These are phyloP conservation scores for Scyliorhinus canicula DNA, from an alignment of 2,797 vertebrate species.

Conservation along the genomic window DNA sequence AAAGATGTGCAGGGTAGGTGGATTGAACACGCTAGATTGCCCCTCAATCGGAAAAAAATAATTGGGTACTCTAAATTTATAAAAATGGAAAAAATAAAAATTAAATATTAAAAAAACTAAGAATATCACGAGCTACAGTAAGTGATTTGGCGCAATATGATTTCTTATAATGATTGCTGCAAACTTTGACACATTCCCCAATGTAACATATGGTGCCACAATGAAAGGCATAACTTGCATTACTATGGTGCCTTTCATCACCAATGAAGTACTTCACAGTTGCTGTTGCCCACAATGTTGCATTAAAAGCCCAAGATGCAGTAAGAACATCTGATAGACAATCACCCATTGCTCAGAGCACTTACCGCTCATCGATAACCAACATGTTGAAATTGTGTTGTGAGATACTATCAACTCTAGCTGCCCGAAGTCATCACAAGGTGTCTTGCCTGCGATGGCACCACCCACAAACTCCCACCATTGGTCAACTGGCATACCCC, in stretches of 20 bases:
- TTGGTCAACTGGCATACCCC: background rate
- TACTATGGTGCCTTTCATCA: background rate
- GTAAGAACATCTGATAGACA: background rate
- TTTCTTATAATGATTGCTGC: background rate
- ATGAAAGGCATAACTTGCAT: background rate
- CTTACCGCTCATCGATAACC: background rate
- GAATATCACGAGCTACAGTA: too few species aligned
- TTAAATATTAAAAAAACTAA: too few species aligned
- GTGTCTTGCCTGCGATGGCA: background rate
- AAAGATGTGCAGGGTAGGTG: too few species aligned
- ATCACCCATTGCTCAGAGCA: background rate
- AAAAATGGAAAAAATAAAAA: too few species aligned
- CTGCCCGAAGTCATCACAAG: background rate
- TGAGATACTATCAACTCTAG: background rate
- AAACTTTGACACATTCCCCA: background rate
- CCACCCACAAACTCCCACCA: background rate
- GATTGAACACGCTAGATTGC: too few species aligned
- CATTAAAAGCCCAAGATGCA: background rate
- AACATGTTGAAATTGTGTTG: background rate
- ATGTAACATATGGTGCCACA: background rate
- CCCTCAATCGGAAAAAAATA: too few species aligned
- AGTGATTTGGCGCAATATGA: background rate
- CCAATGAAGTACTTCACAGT: background rate
- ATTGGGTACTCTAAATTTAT: too few species aligned
- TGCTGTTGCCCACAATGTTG: background rate